Percentiles rank a stretch among this genome's conserved stretches.
phyloP scores from a whole-genome alignment of 2,113 vertebrate species.

The Bubo blakistoni region DNA sequence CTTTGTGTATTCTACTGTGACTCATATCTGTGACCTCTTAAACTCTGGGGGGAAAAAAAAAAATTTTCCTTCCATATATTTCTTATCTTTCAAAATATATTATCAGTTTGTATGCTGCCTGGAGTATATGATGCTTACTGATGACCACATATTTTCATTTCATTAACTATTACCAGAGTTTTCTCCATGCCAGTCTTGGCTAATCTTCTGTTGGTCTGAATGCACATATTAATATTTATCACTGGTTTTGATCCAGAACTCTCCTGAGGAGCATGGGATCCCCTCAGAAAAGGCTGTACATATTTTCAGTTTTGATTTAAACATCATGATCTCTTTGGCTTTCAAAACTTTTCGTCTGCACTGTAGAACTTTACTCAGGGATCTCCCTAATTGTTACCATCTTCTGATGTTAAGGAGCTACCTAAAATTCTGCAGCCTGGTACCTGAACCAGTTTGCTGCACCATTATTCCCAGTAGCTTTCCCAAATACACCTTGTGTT shows the following conservation, averaged over 20 bases:
- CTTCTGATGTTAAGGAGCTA: neutral
- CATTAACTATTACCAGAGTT: neutral
- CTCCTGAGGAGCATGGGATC: rapidly evolving
- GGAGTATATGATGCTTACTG: neutral
- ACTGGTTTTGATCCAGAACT: neutral
- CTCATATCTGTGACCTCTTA: neutral
- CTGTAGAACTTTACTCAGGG: neutral
- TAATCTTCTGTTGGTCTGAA: neutral
- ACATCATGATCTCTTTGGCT: neutral
- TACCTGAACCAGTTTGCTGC: neutral
- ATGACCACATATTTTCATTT: neutral
- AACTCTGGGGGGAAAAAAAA: neutral
- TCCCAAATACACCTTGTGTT: neutral
- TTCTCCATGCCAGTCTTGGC: neutral
- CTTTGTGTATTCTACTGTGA: neutral
- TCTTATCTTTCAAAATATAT: neutral
- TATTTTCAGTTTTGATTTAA: neutral
- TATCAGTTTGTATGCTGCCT: neutral
- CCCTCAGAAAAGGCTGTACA: neutral
- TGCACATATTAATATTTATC: neutral
- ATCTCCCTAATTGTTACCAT: neutral
- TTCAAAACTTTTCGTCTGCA: neutral
- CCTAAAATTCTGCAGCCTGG: neutral
- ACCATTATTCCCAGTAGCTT: neutral
- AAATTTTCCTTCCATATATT: neutral